A percentile compares a stretch with the other conserved stretches of the same genome.
Conservation (phyloP, 2,888 invertebrate species). For the Suillia variegata region DNA sequence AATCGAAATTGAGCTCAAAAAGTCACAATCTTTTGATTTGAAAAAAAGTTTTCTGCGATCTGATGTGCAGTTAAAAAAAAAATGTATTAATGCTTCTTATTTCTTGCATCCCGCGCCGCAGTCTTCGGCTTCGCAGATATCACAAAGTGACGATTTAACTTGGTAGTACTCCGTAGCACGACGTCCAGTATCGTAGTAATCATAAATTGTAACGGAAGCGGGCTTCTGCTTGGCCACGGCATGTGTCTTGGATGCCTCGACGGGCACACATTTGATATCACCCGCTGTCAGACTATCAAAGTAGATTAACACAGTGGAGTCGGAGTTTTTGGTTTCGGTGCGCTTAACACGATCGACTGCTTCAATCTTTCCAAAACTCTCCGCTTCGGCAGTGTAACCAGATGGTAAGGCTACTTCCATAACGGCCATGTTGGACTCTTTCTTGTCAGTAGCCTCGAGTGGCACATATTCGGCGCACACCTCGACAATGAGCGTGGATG, state of each 20-base stretch:
- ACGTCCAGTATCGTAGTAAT: constrained; percentile 83
- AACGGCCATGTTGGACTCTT: constrained; percentile 84
- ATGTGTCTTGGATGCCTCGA: constrained; percentile 81
- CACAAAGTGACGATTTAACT: constrained; percentile 72
- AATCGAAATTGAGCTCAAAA: no score
- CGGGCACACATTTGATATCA: constrained; percentile 78
- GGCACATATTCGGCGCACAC: constrained; percentile 74
- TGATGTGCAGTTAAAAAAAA: no score
- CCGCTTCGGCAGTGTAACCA: constrained; percentile 84
- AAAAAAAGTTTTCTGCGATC: no score
- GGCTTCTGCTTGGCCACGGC: constrained; percentile 86
- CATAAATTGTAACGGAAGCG: constrained; percentile 82
- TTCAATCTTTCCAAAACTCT: constrained; percentile 69
- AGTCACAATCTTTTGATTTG: no score
- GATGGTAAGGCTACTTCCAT: constrained; percentile 89
- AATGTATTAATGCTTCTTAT: no score
- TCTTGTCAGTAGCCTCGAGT: constrained; percentile 46
- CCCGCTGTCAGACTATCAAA: constrained; percentile 69
- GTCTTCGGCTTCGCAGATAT: constrained; percentile 78
- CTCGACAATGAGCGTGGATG: constrained; percentile 78
- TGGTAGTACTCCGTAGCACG: constrained; percentile 51
- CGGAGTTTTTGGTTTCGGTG: constrained; percentile 72
- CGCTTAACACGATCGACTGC: constrained; percentile 63
- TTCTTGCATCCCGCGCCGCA: constrained; percentile 52
- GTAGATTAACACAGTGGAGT: constrained; percentile 70